A percentile compares a stretch with the other conserved stretches of the same genome.
These are phyloP conservation scores for Caenorhabditis latens DNA, from an alignment of 1,140 invertebrate species.

Conservation along the genomic window DNA sequence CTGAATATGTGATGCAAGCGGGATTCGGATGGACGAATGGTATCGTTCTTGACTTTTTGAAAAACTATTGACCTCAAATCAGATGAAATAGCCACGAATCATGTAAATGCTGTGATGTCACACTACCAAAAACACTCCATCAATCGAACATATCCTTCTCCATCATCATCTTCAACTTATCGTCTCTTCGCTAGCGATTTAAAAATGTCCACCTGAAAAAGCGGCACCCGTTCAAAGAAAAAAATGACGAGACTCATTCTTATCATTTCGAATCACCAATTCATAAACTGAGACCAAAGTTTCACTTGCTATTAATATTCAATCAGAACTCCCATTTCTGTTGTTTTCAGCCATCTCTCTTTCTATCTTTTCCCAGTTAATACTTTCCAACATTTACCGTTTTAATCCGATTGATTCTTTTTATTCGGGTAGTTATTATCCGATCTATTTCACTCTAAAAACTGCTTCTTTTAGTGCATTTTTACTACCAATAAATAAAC, in stretches of 20 bases:
- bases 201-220: background rate
- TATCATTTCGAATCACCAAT: slow-evolving; percentile 20
- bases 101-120: slow-evolving; percentile 38
- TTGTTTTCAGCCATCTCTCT: slow-evolving; percentile 8
- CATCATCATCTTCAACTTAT: slow-evolving; percentile 21
- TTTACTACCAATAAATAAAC: slow-evolving; percentile 48
- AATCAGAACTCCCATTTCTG: background rate
- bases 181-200: slow-evolving; percentile 24
- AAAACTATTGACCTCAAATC: slow-evolving; percentile 58
- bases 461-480: slow-evolving; percentile 36
- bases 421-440: background rate
- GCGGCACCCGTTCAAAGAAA: slow-evolving; percentile 37
- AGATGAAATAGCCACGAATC: background rate
- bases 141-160: slow-evolving; percentile 16
- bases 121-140: background rate
- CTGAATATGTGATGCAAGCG: slow-evolving; percentile 80
- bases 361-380: background rate
- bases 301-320: background rate
- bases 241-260: slow-evolving; percentile 31
- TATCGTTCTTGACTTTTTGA: slow-evolving; percentile 68
- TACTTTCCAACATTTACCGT: slow-evolving; percentile 15
- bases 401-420: slow-evolving; percentile 46
- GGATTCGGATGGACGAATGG: slow-evolving; percentile 73
- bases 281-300: slow-evolving; percentile 20
- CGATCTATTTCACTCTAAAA: background rate